Evolutionary conservation across 1,140 invertebrate species (phyloP), one percentile per base, ranked within the genome.

Genomic region (Eubasilissa regina): DNA sequence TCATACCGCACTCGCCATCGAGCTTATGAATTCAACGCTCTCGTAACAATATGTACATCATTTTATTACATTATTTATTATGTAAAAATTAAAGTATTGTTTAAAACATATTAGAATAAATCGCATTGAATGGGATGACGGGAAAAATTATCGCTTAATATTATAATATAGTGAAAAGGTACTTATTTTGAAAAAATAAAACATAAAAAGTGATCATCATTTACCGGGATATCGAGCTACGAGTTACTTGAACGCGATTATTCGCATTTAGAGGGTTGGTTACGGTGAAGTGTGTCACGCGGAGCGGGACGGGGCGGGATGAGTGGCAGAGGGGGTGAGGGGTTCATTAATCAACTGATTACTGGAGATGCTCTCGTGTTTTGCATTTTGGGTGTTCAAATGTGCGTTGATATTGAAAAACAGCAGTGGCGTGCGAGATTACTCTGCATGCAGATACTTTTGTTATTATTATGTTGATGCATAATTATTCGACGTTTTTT

Each of bases 301-400:
- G 62, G 35, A 10, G 58, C 25, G 25, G 13, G 45, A 35, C 12
- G 17, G 12, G 6, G 60, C 7, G 55, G 73, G 56, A 15, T 13
- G 53, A 4, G 9, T 15, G 15, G 56, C 43, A 43, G 55, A 62
- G 75, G 60, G 48, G 70, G 77, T 44, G 60, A 43, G 70, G 44
- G 74, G 74, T 78, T 80, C 81, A 83, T 83, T 83, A 83, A 83
- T 83, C 81, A 83, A 83, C 79, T 80, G 79, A 80, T 83, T 83
- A 80, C 47, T 51, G 25, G 68, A 80, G 74, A 80, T 66, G 53
- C 76, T 80, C 78, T 75, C 62, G 72, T 66, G 75, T 78, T 82
- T 82, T 60, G 79, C 81, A 83, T 83, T 83, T 82, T 78, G 53
- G 51, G 70, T 82, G 78, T 80, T 82, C 79, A 80, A 80, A 80